Percentiles rank a stretch among this genome's conserved stretches.
These are phyloP conservation scores for Norana najaformis DNA, from an alignment of 2,888 invertebrate species.

Conservation along the genomic window DNA sequence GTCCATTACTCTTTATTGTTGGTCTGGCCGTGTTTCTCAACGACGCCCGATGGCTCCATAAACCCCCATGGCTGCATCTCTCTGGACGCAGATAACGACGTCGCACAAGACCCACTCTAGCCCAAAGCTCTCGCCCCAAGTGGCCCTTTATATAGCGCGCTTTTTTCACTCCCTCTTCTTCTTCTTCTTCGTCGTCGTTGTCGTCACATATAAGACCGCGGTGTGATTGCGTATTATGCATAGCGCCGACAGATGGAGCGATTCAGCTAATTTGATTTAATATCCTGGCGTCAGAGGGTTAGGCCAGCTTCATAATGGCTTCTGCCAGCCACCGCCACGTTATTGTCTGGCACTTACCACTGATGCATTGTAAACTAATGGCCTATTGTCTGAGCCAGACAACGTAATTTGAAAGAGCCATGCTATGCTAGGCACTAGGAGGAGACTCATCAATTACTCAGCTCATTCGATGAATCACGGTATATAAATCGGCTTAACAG, in stretches of 20 bases:
- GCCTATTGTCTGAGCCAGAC: neutral
- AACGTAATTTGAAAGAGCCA: neutral
- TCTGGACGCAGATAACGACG: neutral
- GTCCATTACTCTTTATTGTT: neutral
- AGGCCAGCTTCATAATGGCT: neutral
- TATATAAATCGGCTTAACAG: neutral
- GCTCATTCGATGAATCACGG: too few species aligned
- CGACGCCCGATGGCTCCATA: neutral
- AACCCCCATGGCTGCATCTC: neutral
- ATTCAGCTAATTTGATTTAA: neutral
- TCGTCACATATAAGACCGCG: neutral
- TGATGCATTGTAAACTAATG: neutral
- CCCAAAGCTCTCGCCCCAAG: neutral
- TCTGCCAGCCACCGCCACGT: neutral
- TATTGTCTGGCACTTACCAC: neutral
- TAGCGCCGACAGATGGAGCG: neutral
- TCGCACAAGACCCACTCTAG: conserved; percentile 13
- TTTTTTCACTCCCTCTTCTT: too few species aligned
- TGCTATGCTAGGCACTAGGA: neutral
- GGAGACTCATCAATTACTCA: too few species aligned
- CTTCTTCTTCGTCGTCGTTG: neutral
- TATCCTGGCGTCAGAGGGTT: neutral
- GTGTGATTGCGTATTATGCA: neutral
- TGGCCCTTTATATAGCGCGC: neutral
- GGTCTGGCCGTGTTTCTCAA: neutral